Evolutionary conservation across 2,888 invertebrate genomes (phyloP), one percentile per base, ranked within the genome.

Genomic region (Perizoma affinitatum): DNA sequence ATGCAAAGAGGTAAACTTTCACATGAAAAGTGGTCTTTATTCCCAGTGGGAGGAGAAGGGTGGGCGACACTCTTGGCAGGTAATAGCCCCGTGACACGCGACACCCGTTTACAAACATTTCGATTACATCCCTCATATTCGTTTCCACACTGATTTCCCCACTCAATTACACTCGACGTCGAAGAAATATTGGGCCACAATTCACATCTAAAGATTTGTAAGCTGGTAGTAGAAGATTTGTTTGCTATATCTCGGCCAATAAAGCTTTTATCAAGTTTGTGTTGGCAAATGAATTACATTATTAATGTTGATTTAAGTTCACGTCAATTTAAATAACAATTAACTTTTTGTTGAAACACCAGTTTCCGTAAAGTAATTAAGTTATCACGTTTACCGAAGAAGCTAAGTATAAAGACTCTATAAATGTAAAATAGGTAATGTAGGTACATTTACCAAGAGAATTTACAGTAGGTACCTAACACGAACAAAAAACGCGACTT

Each of bases 31-130:
- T 74, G 67, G 66, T 69, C 69, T 69, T 73, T 73, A 73, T 73
- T 74, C 72, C 69, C 65, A 61, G 62, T 67, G 67, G 69, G 69
- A 54, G 71, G 70, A 22, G 22, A 22, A 22, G 72, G 70, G 71
- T 67, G 71, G 66, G 73, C 69, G 72, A 66, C 64, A 61, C 63
- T 63, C 73, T 70, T 68, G 70, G 58, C 78, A 82, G 83, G 82
- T 90, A 88, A 90, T 86, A 79, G 83, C 70, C 70, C 72, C 68
- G 65, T 76, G 83, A 82, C 88, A 90, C 88, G 89, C 89, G 83
- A 86, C 86, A 84, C 76, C 78, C 81, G 84, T 86, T 88, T 86
- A 88, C 87, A 88, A 90, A 90, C 86, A 88, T 88, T 87, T 84
- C 84, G 83, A 87, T 88, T 86, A 86, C 84, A 80, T 80, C 86